These are phyloP conservation scores for Pheosia gnoma DNA, from an alignment of 2,888 invertebrate species.

Conservation along the genomic window DNA sequence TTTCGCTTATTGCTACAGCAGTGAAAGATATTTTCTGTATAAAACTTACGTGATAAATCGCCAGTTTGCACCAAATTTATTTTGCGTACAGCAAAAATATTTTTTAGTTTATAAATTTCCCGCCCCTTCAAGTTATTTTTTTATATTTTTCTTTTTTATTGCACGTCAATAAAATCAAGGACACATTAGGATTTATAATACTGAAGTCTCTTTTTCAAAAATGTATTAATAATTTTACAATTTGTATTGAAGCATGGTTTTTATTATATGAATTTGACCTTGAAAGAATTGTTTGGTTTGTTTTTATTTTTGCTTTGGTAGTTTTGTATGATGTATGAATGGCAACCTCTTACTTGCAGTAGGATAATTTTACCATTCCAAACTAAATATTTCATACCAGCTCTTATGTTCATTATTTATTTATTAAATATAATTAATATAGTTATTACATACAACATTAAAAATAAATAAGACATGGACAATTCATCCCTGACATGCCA, in stretches of 20 bases:
- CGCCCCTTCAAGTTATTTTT: conserved; percentile 50
- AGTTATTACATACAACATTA: too few species aligned
- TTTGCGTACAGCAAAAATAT: conserved; percentile 16
- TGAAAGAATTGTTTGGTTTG: not conserved
- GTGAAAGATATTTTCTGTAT: conserved; percentile 12
- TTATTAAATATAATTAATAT: too few species aligned
- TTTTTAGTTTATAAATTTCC: conserved; percentile 52
- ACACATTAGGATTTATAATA: not conserved
- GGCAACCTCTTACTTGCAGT: not conserved
- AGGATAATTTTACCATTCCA: too few species aligned
- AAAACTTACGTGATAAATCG: conserved; percentile 44
- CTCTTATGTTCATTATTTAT: too few species aligned
- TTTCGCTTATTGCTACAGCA: not conserved
- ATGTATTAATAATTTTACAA: too few species aligned
- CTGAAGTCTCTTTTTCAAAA: too few species aligned
- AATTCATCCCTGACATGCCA: not conserved
- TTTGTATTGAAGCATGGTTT: too few species aligned
- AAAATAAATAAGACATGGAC: too few species aligned
- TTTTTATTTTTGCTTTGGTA: not conserved
- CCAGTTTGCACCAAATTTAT: conserved; percentile 25
- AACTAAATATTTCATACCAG: too few species aligned
- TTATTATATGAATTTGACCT: not conserved
- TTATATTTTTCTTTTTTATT: conserved; percentile 35
- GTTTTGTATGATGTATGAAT: not conserved
- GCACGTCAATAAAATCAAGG: not conserved